A percentile compares a stretch with the other conserved stretches of the same genome.
phyloP scores from a whole-genome alignment of 2,113 vertebrate species.

The Bubalus kerabau region DNA sequence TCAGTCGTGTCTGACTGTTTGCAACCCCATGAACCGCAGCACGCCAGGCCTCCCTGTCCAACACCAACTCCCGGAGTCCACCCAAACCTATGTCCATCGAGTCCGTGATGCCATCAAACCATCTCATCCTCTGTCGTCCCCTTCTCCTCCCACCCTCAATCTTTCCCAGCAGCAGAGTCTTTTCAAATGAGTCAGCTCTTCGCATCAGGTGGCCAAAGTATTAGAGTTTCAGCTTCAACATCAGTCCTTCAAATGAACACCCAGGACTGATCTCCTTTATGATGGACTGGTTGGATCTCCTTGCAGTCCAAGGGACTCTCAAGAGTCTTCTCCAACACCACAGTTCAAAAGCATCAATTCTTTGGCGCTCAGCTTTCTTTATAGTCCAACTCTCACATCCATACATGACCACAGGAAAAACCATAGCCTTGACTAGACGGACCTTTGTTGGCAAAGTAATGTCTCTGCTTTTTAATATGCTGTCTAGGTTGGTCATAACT shows the following conservation, averaged over 20 bases:
- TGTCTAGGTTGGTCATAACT: neutral
- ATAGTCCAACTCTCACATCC: neutral
- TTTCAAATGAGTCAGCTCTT: neutral
- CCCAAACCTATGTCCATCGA: neutral
- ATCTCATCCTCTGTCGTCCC: neutral
- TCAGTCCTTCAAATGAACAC: neutral
- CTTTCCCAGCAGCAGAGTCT: neutral
- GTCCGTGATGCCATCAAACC: neutral
- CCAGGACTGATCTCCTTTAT: neutral
- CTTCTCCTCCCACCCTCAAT: neutral
- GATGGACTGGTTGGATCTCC: neutral
- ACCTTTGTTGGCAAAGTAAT: neutral
- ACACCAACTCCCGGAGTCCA: rapidly evolving
- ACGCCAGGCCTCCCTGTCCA: neutral
- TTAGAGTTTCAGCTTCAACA: neutral
- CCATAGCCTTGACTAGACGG: neutral
- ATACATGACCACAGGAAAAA: neutral
- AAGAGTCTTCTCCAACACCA: neutral
- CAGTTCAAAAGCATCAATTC: neutral
- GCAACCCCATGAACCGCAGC: neutral
- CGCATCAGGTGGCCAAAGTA: neutral
- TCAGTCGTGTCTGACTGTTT: neutral
- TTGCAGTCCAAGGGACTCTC: neutral
- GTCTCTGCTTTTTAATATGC: neutral
- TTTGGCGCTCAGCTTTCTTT: neutral